phyloP scores from a whole-genome alignment of 1,140 invertebrate species.

The Hylyphantes graminicola region DNA sequence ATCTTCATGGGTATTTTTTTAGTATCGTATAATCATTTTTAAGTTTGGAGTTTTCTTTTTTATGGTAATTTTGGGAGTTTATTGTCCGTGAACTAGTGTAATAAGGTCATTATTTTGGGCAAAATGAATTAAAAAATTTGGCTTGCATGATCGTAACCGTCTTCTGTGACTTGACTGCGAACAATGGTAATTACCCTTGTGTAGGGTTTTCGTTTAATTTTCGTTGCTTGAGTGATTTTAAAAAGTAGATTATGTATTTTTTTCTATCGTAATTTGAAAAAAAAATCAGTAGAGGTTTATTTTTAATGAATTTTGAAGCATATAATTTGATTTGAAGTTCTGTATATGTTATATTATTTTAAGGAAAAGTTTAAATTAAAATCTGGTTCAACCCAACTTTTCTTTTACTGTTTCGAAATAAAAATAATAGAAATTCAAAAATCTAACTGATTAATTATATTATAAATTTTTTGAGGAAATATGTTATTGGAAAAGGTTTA shows the following conservation, averaged over 20 bases:
- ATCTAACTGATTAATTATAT: too few relatives aligned
- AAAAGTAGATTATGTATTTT: neutral
- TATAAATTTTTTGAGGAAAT: too few relatives aligned
- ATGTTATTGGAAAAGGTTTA: too few relatives aligned
- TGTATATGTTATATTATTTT: too few relatives aligned
- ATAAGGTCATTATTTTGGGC: constrained; percentile 45
- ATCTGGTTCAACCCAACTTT: too few relatives aligned
- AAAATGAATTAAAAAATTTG: constrained; percentile 21
- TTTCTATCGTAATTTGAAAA: neutral
- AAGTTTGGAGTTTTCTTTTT: neutral
- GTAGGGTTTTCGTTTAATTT: neutral
- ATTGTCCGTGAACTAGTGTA: constrained; percentile 41
- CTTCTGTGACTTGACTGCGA: constrained; percentile 4
- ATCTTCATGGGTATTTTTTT: constrained; percentile 7
- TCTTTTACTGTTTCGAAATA: too few relatives aligned
- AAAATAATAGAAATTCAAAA: too few relatives aligned
- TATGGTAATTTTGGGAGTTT: constrained; percentile 4
- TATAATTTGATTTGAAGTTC: too few relatives aligned
- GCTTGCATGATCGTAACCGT: constrained; percentile 11
- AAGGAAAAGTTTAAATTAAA: too few relatives aligned
- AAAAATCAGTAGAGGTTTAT: too few relatives aligned
- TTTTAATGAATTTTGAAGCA: too few relatives aligned
- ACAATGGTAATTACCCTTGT: neutral
- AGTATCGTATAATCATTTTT: constrained; percentile 36
- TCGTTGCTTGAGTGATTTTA: neutral